Evolutionary conservation across 1,140 invertebrate genomes (phyloP), one percentile per base, ranked within the genome.

Genomic region (Phenacoccus solenopsis): DNA sequence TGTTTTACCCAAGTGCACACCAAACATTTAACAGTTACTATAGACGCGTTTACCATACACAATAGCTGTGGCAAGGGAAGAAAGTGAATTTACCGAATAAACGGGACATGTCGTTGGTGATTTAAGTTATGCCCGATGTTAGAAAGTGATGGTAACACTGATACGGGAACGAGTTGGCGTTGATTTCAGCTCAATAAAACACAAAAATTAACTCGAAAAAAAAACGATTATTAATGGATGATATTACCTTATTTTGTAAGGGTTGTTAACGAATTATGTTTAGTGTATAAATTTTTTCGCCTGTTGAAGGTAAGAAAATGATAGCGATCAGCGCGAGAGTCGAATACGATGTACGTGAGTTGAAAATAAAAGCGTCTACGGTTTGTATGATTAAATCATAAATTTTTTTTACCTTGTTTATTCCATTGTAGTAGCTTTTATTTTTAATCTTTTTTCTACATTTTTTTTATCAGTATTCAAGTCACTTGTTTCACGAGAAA

Each of bases 21-120:
- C 68, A 98, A 98, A 83, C 96, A 99, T 84, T 84, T 99, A 78
- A 98, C 96, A 59, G 96, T 98, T 72, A 98, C 96, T 72, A 98
- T 99, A 81, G 97, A 99, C 84, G 98, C 96, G 77, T 96, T 99
- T 81, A 97, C 94, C 78, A 98, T 99, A 82, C 94, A 98, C 81
- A 96, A 96, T 81, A 90, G 90, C 85, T 98, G 75, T 99, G 97
- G 97, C 91, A 94, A 83, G 92, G 92, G 73, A 96, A 96, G 82
- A 92, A 93, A 81, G 89, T 90, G 75, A 91, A 91, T 80, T 83
- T 93, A 77, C 90, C 91, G 72, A 93, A 89, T 82, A 94, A 93
- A 82, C 92, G 91, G 81, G 91, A 94, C 82, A 93, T 94, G 90
- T 88, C 90, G 72, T 87, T 94, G 76, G 91, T 94, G 80, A 92